Percentiles rank a stretch among this genome's conserved stretches.
phyloP scores from a whole-genome alignment of 2,797 vertebrate species.

The Onychomys torridus region DNA sequence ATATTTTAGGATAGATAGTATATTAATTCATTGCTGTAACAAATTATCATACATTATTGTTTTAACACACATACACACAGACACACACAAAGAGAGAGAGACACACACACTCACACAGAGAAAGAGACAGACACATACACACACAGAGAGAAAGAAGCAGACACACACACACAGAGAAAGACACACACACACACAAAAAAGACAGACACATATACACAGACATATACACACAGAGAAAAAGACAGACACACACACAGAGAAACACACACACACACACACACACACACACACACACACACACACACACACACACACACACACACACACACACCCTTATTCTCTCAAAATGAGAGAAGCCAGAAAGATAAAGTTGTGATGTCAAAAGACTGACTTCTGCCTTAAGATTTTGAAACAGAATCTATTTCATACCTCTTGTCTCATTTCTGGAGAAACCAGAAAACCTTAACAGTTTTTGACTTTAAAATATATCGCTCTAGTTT shows the following conservation, averaged over 20 bases:
- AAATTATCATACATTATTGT: neutral
- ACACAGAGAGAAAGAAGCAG: no score
- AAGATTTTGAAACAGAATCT: neutral
- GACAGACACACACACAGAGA: no score
- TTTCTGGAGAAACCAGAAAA: neutral
- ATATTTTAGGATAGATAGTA: neutral
- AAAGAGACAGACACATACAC: no score
- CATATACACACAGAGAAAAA: neutral
- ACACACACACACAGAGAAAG: no score
- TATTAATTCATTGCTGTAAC: neutral
- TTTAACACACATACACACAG: neutral
- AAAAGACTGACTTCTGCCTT: neutral
- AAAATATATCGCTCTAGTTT: neutral
- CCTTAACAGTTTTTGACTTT: neutral
- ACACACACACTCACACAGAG: no score
- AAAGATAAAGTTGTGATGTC: constrained; percentile 16
- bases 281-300: no score
- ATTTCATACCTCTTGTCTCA: neutral
- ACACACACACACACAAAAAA: neutral
- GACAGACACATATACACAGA: neutral
- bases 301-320: no score
- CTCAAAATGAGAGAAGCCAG: neutral
- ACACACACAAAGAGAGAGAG: no score
- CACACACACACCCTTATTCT: neutral
- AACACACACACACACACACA: no score